Conservation (phyloP, 2,113 vertebrate genomes). For the Sylvietta virens region DNA sequence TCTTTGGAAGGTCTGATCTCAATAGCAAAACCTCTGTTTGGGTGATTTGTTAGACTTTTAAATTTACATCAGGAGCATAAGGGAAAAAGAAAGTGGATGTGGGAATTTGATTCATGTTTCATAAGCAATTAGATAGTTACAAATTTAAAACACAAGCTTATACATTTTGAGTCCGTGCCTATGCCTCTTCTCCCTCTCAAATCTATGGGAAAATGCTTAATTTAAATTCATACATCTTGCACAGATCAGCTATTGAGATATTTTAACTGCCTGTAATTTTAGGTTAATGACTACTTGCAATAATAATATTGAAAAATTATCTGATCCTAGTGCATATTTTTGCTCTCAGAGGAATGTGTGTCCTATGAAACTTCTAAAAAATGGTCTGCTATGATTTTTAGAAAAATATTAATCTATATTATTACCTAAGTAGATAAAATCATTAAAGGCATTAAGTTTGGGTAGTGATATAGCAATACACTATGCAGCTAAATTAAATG, state of each 20-base stretch:
- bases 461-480: not conserved
- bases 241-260: not conserved
- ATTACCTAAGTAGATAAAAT: constrained; percentile 25
- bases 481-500: not conserved
- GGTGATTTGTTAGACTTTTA: not conserved
- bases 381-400: not conserved
- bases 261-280: not conserved
- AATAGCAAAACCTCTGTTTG: not conserved
- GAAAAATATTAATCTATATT: constrained; percentile 5
- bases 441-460: not conserved
- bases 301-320: constrained; percentile 33
- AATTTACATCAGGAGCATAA: not conserved
- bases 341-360: not conserved
- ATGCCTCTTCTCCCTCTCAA: not conserved
- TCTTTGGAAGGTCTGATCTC: not conserved
- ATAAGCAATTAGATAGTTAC: constrained; percentile 29
- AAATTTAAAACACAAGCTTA: constrained; percentile 4
- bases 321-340: not conserved
- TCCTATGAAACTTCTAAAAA: not conserved
- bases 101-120: constrained; percentile 14
- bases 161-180: not conserved
- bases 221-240: constrained; percentile 24
- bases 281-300: constrained; percentile 31
- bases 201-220: constrained; percentile 6
- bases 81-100: not conserved